A percentile compares a stretch with the other conserved stretches of the same genome.
phyloP scores from a whole-genome alignment of 64 coral and sea anemone genomes.

The Cladopsammia gracilis region DNA sequence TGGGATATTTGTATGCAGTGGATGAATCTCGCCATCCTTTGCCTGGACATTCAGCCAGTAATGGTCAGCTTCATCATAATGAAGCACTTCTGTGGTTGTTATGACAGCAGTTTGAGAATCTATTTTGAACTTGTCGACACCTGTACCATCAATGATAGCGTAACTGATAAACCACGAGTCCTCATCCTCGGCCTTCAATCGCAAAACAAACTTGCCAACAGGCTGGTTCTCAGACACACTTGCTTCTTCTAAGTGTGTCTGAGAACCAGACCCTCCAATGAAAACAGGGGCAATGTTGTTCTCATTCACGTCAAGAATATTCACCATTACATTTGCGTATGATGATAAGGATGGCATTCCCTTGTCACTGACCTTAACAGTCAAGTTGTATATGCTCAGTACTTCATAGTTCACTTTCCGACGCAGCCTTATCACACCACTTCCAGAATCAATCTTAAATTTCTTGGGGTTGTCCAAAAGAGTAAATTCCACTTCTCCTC shows the following conservation, averaged over 20 bases:
- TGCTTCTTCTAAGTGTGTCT: not conserved
- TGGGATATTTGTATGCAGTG: conserved; percentile 86
- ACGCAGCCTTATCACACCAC: conserved; percentile 82
- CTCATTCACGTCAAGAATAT: conserved; percentile 90
- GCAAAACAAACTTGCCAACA: conserved; percentile 63
- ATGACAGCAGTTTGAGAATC: conserved; percentile 75
- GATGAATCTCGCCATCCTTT: conserved; percentile 85
- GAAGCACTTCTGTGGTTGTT: conserved; percentile 51
- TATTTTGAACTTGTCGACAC: conserved; percentile 87
- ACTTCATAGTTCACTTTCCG: conserved; percentile 69
- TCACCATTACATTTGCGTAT: conserved; percentile 62
- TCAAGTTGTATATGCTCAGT: conserved; percentile 73
- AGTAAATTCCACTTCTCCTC: conserved; percentile 76
- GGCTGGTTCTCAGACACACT: conserved; percentile 72
- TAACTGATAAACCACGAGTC: conserved; percentile 89
- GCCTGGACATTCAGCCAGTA: conserved; percentile 93
- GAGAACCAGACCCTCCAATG: conserved; percentile 45
- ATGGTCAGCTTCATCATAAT: conserved; percentile 77
- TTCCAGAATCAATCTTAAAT: conserved; percentile 90
- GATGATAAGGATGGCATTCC: conserved; percentile 51
- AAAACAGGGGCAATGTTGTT: conserved; percentile 81
- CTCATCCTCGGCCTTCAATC: conserved; percentile 42
- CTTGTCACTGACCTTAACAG: conserved; percentile 73
- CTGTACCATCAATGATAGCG: conserved; percentile 91
- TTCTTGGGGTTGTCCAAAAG: conserved; percentile 44